These are phyloP conservation scores for Pristionchus maxplancki DNA, from an alignment of 2,888 invertebrate genomes.

Conservation along the genomic window DNA sequence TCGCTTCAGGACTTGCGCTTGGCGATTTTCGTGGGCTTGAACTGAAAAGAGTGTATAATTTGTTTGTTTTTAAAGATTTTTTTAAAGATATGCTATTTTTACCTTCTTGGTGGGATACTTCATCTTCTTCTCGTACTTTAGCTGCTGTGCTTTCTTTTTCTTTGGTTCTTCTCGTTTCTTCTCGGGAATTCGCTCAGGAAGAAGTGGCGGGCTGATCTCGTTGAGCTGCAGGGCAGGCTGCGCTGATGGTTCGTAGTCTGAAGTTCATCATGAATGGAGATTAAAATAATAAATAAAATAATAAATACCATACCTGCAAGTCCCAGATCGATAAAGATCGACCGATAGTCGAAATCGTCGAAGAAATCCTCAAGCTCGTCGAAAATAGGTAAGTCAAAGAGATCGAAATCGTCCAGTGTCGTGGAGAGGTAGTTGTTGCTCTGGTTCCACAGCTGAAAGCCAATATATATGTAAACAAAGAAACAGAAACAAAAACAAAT, in stretches of 20 bases:
- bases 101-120: neutral
- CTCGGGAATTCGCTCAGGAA: neutral
- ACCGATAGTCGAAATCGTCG: slow-evolving; percentile 12
- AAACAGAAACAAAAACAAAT: neutral
- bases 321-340: neutral
- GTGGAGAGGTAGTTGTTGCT: neutral
- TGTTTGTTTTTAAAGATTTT: neutral
- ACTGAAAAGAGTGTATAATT: neutral
- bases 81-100: neutral
- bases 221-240: neutral
- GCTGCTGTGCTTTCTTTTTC: too few species aligned
- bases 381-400: slow-evolving; percentile 2
- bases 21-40: neutral
- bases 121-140: neutral
- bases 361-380: neutral
- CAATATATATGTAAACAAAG: neutral
- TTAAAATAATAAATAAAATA: neutral
- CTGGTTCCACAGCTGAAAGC: slow-evolving; percentile 40
- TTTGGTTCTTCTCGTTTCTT: neutral
- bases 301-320: neutral
- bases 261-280: neutral
- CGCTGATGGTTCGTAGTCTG: neutral
- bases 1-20: neutral
- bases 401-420: neutral
- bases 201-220: neutral